Percentiles rank a stretch among this genome's conserved stretches.
phyloP scores from a whole-genome alignment of 2,888 invertebrate genomes.

The Dasypogon diadema region DNA sequence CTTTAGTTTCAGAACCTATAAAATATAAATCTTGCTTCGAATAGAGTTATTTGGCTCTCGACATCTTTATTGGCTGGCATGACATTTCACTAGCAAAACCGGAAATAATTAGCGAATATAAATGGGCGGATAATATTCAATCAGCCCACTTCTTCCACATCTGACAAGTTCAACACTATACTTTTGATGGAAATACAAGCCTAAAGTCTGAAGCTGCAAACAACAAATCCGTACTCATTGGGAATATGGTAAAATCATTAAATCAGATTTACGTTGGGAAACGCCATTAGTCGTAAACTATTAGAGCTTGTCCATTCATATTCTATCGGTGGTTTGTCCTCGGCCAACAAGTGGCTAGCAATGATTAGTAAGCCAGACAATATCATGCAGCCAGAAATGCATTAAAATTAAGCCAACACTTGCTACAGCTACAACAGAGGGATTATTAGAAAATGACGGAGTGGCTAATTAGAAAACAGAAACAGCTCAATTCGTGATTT shows the following conservation, averaged over 20 bases:
- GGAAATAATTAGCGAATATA: too few species aligned
- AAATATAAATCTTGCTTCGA: too few species aligned
- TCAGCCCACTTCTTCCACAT: too few species aligned
- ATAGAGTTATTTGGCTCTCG: too few species aligned
- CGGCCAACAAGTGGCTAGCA: neutral
- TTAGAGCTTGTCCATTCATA: neutral
- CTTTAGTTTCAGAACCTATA: too few species aligned
- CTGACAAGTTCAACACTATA: too few species aligned
- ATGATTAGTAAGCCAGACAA: neutral
- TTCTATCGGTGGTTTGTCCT: neutral
- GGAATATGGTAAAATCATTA: neutral
- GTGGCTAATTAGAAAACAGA: neutral
- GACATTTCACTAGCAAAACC: too few species aligned
- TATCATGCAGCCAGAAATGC: neutral
- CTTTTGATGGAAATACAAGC: too few species aligned
- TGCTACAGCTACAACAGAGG: too few species aligned
- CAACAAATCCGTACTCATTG: neutral
- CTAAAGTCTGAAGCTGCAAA: too few species aligned
- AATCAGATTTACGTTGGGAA: neutral
- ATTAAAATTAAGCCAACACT: neutral
- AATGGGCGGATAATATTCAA: too few species aligned
- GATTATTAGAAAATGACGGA: neutral
- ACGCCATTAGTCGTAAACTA: neutral
- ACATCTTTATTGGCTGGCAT: too few species aligned
- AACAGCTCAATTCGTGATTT: conserved; percentile 38